Base-by-base conservation (phyloP, 2,113 vertebrate genomes). In the Heloderma charlesbogerti region DNA sequence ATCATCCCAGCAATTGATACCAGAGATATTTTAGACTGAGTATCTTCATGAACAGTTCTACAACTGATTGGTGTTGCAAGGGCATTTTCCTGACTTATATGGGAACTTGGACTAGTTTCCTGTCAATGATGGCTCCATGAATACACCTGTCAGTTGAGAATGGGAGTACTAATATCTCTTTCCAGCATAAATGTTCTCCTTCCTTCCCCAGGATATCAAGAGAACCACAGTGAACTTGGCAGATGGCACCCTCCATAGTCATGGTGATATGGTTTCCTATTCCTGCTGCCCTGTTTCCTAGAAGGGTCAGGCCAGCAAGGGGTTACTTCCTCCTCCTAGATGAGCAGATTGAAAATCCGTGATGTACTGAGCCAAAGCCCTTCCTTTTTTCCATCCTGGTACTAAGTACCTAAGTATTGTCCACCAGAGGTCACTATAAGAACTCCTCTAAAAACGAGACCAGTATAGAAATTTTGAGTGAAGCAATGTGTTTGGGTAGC, bases 381-480 rank as follows among this genome's bases (percentile, higher is more conserved):
- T 78, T n/a, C 18, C 31, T 85, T 45, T 57, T 63, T 20, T 40
- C 18, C 18, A 51, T 6, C 48, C 15, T 78, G 6, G 4, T 67
- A 48, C 20, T n/a, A 67, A 88, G 20, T 31, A 81, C 45, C 29
- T 20, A 37, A 66, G 29, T 78, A 31, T n/a, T 67, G 43, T 37
- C 87, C 87, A 80, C 83, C 20, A 86, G 63, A 90, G 84, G 45
- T 74, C 37, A 79, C 5, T 34, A 63, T 89, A 66, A 45, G 51
- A 84, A 51, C 74, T 86, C 51, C 15, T 69, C 60, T 86, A 67
- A 57, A n/a, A 48, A 79, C 20, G 4, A 71, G 12, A n/a, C 16
- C 37, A 31, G 16, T 72, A 43, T 10, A 74, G 48, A 72, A 60
- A 83, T 72, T 81, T 51, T 54, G 66, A 43, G 18, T 72, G 48